Evolutionary conservation across 2,113 vertebrate genomes (phyloP).

Genomic region (Riparia riparia): DNA sequence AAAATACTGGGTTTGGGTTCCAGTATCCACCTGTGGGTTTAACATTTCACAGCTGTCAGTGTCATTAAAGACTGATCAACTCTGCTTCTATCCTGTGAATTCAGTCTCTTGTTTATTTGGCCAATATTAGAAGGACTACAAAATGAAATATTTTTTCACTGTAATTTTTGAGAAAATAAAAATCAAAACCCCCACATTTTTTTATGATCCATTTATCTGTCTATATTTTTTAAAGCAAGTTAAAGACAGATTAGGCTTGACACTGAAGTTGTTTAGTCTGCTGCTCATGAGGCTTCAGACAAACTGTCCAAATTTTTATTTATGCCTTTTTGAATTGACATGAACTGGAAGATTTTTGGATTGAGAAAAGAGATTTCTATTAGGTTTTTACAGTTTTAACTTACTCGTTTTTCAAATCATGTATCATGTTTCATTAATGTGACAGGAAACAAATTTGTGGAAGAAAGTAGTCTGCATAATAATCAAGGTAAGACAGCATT

Average conservation of each 20-base stretch:
- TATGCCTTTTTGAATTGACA: not conserved
- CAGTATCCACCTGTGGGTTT: not conserved
- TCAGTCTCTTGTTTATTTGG: not conserved
- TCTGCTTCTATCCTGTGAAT: not conserved
- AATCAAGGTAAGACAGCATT: not conserved
- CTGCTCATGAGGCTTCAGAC: not conserved
- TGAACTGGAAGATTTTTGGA: not conserved
- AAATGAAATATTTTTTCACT: not conserved
- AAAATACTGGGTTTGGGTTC: not conserved
- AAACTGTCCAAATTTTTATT: not conserved
- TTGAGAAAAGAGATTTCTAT: not conserved
- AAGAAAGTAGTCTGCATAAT: not conserved
- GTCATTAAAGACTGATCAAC: not conserved
- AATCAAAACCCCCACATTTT: not conserved
- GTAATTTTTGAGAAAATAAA: not conserved
- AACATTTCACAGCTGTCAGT: not conserved
- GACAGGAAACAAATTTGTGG: not conserved
- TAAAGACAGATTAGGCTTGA: not conserved
- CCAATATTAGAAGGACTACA: not conserved
- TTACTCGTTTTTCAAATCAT: not conserved
- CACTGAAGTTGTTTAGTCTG: not conserved
- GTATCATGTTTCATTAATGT: not conserved
- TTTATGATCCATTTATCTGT: not conserved
- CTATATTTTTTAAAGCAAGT: not conserved
- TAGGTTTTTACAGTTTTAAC: not conserved